Base-by-base conservation (phyloP, 2,797 vertebrate genomes). In the Tenualosa ilisha region DNA sequence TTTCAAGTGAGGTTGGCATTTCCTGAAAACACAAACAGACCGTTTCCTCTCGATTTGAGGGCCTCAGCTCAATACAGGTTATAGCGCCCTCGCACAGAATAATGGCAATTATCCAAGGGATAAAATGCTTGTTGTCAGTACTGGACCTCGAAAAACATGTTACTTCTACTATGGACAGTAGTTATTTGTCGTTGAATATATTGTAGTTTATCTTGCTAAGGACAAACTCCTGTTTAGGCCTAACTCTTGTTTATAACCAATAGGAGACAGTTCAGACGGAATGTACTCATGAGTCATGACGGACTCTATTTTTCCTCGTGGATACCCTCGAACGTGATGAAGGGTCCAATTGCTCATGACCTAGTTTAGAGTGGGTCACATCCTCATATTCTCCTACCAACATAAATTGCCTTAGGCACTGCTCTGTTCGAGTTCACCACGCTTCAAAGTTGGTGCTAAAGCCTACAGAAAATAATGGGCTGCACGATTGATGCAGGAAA, bases 311-410 rank as follows among this genome's bases (percentile, higher is more conserved):
- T 46, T 46, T 22, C 40, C 72, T 7, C 15, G 17, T 43, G 72
- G 72, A 22, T 22, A 79, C 37, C 40, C 72, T 46, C 72, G 17
- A 46, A 82, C 59, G 81, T 82, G 81, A 54, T 82, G 81, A 50
- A 85, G 81, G 82, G 81, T 88, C 61, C 9, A 51, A 82, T 81
- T 82, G 59, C 81, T 79, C 40, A 79, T 79, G 72, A 85, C 84
- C 65, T 82, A 82, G 51, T n/a, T 82, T 82, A 53, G 22, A 68
- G 50, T 81, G 5, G 81, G 81, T 84, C 83, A 82, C 68, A 86
- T 89, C 88, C 86, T 87, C 68, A 40, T 75, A 79, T 37, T 53
- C 65, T 31, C 49, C 65, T 72, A 49, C 49, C 53, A 84, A 84
- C 40, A 53, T 22, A 22, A 53, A 79, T 79, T 79, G 72, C 72